Base-by-base conservation (phyloP, 2,888 invertebrate species). In the Drosophila limbata region DNA sequence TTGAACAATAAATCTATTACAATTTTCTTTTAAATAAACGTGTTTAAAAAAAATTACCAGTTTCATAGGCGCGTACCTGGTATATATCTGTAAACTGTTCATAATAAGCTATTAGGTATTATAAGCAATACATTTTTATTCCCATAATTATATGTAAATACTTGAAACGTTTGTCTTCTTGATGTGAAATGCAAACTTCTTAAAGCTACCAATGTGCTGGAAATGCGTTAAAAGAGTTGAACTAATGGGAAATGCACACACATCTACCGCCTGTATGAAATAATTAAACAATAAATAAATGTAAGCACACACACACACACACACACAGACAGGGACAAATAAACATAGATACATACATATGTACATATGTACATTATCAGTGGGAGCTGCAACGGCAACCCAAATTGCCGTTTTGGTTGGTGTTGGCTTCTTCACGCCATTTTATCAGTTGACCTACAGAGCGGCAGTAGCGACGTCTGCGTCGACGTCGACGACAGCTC, bases 391-490 rank as follows among this genome's bases (percentile, higher is more conserved):
- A 69, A 77, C n/a, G 37, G n/a, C 37, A 37, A 37, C 37, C 37
- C 37, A 37, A 37, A 37, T 76, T 73, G 77, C 60, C 60, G 62
- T 67, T 76, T 72, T 47, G 65, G 60, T 76, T 57, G 61, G 56
- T 69, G 69, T 76, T 75, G 59, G 51, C 44, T 67, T 70, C 66
- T 79, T 77, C 62, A 77, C 64, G 63, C 69, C 66, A 77, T 77
- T 74, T 79, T 81, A 83, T 84, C 84, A 81, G 78, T 80, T 84
- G 84, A 85, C 84, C 84, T 85, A 85, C 77, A 84, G 83, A 83
- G 74, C 67, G 48, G 28, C 52, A 68, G 73, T 44, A 40, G 45
- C 56, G 51, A 52, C 40, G 40, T 17, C 19, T 11, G 39, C 55
- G 60, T 10, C n/a, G 37, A 4, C 17, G 45, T 19, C 13, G 13